Conservation (phyloP, 2,797 vertebrate genomes). For the Phrynocephalus forsythii region DNA sequence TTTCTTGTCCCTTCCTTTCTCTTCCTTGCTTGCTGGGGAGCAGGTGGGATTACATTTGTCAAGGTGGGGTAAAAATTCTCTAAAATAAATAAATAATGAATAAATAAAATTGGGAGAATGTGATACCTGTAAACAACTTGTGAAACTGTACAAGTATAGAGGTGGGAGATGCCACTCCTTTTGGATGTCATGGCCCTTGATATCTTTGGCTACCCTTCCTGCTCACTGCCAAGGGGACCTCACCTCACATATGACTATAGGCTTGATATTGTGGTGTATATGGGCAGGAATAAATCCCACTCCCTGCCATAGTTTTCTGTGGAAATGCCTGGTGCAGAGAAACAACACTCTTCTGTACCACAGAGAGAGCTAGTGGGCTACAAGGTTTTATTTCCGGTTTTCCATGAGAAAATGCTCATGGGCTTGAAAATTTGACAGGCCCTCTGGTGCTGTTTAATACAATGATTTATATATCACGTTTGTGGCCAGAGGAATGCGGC, state of each 20-base stretch:
- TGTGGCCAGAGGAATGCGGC: not conserved
- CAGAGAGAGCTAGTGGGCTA: not conserved
- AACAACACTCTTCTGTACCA: not conserved
- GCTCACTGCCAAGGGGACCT: not conserved
- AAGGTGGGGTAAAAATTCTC: too few species aligned
- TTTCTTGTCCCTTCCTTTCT: too few species aligned
- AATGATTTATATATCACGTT: not conserved
- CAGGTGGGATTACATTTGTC: too few species aligned
- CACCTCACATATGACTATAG: not conserved
- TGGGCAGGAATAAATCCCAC: not conserved
- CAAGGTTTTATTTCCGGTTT: not conserved
- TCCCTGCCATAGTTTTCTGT: not conserved
- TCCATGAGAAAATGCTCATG: slow-evolving; percentile 1
- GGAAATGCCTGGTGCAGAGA: not conserved
- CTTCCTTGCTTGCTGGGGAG: too few species aligned
- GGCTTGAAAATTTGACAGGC: not conserved
- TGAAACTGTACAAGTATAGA: too few species aligned
- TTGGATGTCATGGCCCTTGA: not conserved
- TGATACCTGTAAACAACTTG: too few species aligned
- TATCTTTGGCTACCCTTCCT: not conserved
- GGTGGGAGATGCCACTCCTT: too few species aligned
- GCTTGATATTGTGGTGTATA: not conserved
- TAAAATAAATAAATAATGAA: too few species aligned
- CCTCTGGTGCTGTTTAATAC: not conserved
- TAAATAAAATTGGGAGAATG: too few species aligned